These are phyloP conservation scores for Catagonus wagneri DNA, from an alignment of 2,113 vertebrate genomes.

Conservation along the genomic window DNA sequence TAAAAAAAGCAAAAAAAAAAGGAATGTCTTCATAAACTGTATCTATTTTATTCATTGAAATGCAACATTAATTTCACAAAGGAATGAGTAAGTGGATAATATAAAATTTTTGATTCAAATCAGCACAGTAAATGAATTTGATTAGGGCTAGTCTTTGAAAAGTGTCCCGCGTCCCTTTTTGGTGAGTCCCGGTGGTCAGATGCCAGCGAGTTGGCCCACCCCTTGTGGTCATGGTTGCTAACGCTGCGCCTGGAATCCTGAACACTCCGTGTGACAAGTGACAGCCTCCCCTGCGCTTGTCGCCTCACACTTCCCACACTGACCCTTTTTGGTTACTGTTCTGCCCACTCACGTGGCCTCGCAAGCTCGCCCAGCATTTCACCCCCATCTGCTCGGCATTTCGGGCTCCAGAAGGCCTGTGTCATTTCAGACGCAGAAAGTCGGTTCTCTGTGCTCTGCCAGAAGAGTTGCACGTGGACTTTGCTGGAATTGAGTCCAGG, in stretches of 20 bases:
- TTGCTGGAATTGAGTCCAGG: not conserved
- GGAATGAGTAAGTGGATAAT: not conserved
- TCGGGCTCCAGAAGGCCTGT: not conserved
- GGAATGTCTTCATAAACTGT: fast-evolving
- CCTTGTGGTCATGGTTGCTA: not conserved
- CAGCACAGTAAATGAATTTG: no score
- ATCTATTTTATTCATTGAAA: not conserved
- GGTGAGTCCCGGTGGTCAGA: not conserved
- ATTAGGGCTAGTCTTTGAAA: not conserved
- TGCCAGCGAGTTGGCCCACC: not conserved
- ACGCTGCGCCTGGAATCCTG: not conserved
- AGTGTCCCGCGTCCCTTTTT: fast-evolving
- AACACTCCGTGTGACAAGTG: not conserved
- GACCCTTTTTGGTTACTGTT: not conserved
- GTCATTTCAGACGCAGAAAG: not conserved
- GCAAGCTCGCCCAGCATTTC: not conserved
- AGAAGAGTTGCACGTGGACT: not conserved
- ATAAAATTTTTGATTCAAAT: not conserved
- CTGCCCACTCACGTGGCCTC: not conserved
- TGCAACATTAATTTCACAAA: not conserved
- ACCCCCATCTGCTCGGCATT: slow-evolving; percentile 69
- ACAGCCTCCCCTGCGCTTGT: fast-evolving
- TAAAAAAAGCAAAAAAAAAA: no score
- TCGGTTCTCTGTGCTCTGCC: not conserved
- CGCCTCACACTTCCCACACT: slow-evolving; percentile 40